Percentiles rank a stretch among this genome's conserved stretches.
These are phyloP conservation scores for Brachyptera risi DNA, from an alignment of 2,888 invertebrate species.

Conservation along the genomic window DNA sequence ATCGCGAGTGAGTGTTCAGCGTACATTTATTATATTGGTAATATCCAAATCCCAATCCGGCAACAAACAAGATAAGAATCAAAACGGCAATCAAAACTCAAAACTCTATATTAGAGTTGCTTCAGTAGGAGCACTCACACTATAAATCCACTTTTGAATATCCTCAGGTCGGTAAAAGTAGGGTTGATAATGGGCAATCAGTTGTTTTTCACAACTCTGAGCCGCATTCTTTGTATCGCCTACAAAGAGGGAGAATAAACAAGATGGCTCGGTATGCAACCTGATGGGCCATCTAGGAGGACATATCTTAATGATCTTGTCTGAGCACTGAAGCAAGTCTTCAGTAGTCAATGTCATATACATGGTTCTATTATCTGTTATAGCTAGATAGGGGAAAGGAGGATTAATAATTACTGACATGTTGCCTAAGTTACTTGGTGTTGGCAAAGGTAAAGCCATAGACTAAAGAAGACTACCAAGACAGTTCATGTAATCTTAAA, in stretches of 20 bases:
- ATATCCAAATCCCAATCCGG: not conserved
- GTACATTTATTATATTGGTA: not conserved
- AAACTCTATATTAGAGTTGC: no score
- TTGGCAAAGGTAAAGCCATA: not conserved
- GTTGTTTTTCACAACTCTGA: not conserved
- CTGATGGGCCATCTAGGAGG: not conserved
- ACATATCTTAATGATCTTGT: not conserved
- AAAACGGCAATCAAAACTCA: no score
- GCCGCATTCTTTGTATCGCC: not conserved
- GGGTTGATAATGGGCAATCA: not conserved
- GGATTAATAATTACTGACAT: not conserved
- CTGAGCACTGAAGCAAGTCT: not conserved
- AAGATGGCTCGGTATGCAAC: not conserved
- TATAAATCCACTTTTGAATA: not conserved
- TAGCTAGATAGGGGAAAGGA: not conserved
- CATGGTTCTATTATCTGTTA: not conserved
- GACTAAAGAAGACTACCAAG: no score
- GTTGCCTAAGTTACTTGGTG: not conserved
- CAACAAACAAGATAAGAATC: not conserved
- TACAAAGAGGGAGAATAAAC: not conserved
- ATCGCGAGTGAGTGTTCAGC: no score
- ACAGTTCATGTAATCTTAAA: no score
- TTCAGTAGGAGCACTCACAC: not conserved
- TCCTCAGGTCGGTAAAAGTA: not conserved
- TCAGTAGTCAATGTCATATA: not conserved